Base-by-base conservation (phyloP, 2,888 invertebrate species). In the Neuroscelio doddi region DNA sequence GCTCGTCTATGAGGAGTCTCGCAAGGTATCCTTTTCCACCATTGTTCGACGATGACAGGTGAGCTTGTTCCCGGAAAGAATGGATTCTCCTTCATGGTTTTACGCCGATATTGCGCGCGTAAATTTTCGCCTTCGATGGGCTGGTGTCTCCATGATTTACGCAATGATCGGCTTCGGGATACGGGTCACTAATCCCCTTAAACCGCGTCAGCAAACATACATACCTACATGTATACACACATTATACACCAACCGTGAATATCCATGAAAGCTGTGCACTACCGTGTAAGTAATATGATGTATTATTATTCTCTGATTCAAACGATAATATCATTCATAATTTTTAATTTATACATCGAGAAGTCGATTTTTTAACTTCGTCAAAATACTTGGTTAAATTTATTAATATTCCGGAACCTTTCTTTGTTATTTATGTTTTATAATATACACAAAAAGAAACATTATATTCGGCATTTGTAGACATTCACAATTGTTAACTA, bases 1-100 rank as follows among this genome's bases (percentile, higher is more conserved):
- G 34, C 39, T 16, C 16, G 34, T 46, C 39, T 29, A 51, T 8
- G 42, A 58, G 39, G 47, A 21, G 21, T 26, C n/a, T 41, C 36
- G 38, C 32, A 55, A 53, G 52, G 47, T 57, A 39, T 32, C 50
- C 38, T 44, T 49, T 59, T 64, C 50, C 51, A 57, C 57, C 64
- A 75, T 78, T 78, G 75, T 77, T 71, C 70, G 53, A 49, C 62
- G 70, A 72, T 71, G 76, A 78, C 78, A 79, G 78, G 75, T 79
- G 71, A 72, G 68, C 68, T 71, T 71, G 70, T 75, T 75, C 69
- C 64, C 51, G 66, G 64, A 68, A 69, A 70, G 64, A 76, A 75
- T 64, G 70, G 69, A 65, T 36, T 64, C 59, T 56, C 50, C 49
- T 66, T 27, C 34, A 15, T 68, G 49, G 57, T 67, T 71, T 67